Conservation (phyloP, 2,888 invertebrate species). For the Netelia fuscicornis region DNA sequence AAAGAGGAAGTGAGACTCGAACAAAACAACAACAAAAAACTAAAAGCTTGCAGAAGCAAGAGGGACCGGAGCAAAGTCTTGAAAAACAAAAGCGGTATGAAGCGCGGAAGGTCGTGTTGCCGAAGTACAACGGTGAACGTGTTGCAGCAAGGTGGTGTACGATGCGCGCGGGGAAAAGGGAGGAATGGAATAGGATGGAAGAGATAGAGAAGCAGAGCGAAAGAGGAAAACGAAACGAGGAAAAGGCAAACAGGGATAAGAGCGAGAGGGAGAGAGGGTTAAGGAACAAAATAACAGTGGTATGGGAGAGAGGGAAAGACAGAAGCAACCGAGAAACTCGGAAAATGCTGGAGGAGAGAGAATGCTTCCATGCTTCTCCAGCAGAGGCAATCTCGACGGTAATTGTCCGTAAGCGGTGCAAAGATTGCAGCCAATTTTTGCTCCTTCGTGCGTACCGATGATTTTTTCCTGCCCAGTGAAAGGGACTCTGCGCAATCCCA, state of each 20-base stretch:
- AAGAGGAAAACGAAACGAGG: conserved; percentile 37
- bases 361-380: conserved; percentile 35
- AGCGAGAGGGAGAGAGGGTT: not conserved
- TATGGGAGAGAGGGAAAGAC: conserved; percentile 1
- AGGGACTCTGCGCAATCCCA: not conserved
- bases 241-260: conserved; percentile 37
- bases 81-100: conserved; percentile 16
- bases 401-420: conserved; percentile 80
- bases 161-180: not conserved
- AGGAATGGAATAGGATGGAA: not conserved
- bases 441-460: conserved; percentile 75
- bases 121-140: conserved; percentile 27
- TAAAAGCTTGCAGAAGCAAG: conserved; percentile 31
- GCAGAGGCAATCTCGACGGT: conserved; percentile 78
- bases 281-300: conserved; percentile 28
- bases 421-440: conserved; percentile 81
- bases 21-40: conserved; percentile 16
- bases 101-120: conserved; percentile 37
- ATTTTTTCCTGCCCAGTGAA: conserved; percentile 70
- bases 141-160: not conserved
- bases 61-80: not conserved
- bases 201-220: conserved; percentile 1
- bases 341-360: conserved; percentile 50
- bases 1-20: not conserved
- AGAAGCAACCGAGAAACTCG: conserved; percentile 41